Percentiles rank a stretch among this genome's conserved stretches.
Conservation (phyloP, 1,140 invertebrate species). For the Drosophila tsacasi region DNA sequence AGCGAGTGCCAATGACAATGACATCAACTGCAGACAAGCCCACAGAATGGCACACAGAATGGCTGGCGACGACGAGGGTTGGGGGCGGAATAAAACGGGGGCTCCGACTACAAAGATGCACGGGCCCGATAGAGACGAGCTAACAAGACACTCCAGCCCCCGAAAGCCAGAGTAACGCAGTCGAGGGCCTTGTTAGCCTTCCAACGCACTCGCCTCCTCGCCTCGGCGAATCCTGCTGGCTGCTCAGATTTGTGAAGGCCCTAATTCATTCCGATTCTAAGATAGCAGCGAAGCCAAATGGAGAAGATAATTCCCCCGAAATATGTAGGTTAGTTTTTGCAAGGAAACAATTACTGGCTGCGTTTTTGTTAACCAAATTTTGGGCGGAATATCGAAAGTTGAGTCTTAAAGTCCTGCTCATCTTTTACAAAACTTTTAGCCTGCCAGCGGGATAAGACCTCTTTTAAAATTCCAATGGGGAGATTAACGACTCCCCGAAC, state of each 20-base stretch:
- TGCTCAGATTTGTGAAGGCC: conserved; percentile 12
- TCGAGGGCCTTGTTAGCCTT: conserved; percentile 46
- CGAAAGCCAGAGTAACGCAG: conserved; percentile 15
- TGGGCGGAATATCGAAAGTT: background rate
- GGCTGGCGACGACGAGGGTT: conserved; percentile 12
- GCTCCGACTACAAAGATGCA: conserved; percentile 45
- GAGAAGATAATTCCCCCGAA: background rate
- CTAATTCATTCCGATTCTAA: conserved; percentile 13
- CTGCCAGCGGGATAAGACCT: conserved; percentile 25
- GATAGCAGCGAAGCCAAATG: conserved; percentile 1
- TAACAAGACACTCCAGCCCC: conserved; percentile 34
- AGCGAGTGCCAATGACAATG: conserved; percentile 76
- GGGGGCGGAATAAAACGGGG: background rate
- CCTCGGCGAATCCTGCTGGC: conserved; percentile 19
- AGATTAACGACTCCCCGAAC: conserved; percentile 29
- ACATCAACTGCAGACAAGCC: conserved; percentile 77
- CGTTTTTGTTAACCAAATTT: conserved; percentile 5
- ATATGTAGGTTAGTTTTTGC: conserved; percentile 13
- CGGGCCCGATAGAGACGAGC: conserved; percentile 29
- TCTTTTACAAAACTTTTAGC: conserved; percentile 12
- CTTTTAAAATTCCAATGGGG: conserved; percentile 37
- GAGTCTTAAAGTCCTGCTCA: background rate
- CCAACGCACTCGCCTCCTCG: conserved; percentile 23
- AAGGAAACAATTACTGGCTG: background rate
- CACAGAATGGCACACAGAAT: conserved; percentile 56